Evolutionary conservation across 1,140 invertebrate genomes (phyloP).

Genomic region (Drosophila orena): DNA sequence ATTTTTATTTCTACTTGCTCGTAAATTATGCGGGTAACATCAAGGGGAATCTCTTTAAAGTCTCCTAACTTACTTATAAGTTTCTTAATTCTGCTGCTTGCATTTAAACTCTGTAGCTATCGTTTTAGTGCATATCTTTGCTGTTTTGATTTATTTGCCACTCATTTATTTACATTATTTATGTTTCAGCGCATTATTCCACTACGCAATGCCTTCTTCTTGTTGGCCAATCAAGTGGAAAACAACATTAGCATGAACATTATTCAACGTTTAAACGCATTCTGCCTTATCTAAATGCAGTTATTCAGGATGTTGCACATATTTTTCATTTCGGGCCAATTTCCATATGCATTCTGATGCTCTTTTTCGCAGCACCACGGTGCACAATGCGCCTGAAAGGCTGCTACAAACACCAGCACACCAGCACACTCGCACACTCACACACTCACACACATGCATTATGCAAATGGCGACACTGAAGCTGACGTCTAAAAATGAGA

Average conservation of each 20-base stretch:
- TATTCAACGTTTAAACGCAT: slow-evolving; percentile 41
- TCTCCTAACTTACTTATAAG: neutral
- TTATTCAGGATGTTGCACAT: slow-evolving; percentile 44
- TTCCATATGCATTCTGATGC: slow-evolving; percentile 28
- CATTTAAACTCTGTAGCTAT: neutral
- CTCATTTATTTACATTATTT: slow-evolving; percentile 9
- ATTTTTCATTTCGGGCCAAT: slow-evolving; percentile 48
- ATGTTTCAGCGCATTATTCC: slow-evolving; percentile 3
- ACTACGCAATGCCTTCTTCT: neutral
- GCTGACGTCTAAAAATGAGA: slow-evolving; percentile 29
- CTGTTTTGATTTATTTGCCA: neutral
- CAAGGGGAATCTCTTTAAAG: neutral
- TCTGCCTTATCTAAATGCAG: slow-evolving; percentile 43
- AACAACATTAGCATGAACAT: slow-evolving; percentile 38
- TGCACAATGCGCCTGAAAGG: slow-evolving; percentile 66
- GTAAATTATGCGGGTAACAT: neutral
- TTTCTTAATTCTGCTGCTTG: no score
- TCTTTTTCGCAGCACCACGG: slow-evolving; percentile 46
- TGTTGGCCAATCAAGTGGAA: slow-evolving; percentile 28
- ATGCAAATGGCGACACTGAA: slow-evolving; percentile 48
- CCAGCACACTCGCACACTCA: slow-evolving; percentile 1
- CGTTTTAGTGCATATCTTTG: neutral
- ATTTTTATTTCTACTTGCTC: neutral
- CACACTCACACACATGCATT: slow-evolving; percentile 12
- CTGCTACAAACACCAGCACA: slow-evolving; percentile 35